Conservation (phyloP, 2,797 vertebrate genomes). For the Pteropus rufus region DNA sequence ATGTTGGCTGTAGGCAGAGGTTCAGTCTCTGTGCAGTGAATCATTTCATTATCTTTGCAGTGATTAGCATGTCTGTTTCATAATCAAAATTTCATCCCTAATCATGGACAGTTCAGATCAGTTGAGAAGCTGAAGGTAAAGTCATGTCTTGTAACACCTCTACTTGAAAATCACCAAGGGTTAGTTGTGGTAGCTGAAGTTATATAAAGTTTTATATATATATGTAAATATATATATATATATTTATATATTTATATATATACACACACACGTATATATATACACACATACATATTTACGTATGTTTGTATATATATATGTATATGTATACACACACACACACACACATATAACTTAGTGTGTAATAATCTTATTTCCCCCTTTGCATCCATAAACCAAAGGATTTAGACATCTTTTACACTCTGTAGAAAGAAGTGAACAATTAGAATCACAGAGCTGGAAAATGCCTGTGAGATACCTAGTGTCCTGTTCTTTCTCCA, state of each 20-base stretch:
- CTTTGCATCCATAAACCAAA: not conserved
- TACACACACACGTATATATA: too few species aligned
- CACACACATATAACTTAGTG: not conserved
- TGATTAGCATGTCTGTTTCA: not conserved
- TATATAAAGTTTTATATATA: not conserved
- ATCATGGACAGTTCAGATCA: not conserved
- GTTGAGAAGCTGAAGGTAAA: not conserved
- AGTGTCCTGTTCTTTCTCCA: not conserved
- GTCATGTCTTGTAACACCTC: not conserved
- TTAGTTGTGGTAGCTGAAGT: not conserved
- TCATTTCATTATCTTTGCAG: not conserved
- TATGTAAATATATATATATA: too few species aligned
- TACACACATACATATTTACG: too few species aligned
- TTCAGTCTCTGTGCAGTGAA: not conserved
- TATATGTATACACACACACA: too few species aligned
- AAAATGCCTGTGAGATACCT: not conserved
- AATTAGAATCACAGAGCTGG: not conserved
- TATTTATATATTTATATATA: too few species aligned
- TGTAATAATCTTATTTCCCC: not conserved
- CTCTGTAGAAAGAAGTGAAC: not conserved
- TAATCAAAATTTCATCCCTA: not conserved
- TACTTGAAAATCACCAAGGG: not conserved
- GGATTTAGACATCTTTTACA: not conserved
- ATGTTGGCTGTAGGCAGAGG: not conserved
- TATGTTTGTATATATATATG: too few species aligned